These are phyloP conservation scores for Halictus ligatus DNA, from an alignment of 2,888 invertebrate genomes.

Conservation along the genomic window DNA sequence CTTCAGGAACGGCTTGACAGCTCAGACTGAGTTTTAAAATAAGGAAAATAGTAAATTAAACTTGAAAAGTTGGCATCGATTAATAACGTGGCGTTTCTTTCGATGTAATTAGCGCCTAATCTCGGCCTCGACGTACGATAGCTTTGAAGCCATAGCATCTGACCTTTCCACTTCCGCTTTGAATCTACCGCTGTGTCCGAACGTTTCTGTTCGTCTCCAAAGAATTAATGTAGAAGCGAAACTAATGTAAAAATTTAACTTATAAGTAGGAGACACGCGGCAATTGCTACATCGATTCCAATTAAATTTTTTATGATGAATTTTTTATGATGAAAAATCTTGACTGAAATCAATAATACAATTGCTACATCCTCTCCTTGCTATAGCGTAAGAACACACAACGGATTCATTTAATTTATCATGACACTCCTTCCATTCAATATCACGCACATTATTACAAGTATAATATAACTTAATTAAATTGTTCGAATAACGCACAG, in stretches of 20 bases:
- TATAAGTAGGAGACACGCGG: not conserved
- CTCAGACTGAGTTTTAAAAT: not conserved
- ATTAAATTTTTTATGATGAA: not conserved
- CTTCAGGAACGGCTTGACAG: not conserved
- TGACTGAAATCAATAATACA: not conserved
- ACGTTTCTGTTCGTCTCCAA: not conserved
- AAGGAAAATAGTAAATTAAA: not conserved
- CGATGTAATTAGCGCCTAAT: not conserved
- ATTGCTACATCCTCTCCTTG: not conserved
- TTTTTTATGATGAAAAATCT: not conserved
- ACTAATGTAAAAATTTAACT: not conserved
- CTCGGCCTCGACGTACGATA: not conserved
- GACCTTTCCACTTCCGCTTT: not conserved
- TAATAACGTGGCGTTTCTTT: not conserved
- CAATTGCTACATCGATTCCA: not conserved
- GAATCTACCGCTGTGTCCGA: not conserved
- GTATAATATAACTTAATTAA: not conserved
- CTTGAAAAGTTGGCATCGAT: not conserved
- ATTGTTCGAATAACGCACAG: not conserved
- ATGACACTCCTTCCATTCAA: not conserved
- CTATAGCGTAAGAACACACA: not conserved
- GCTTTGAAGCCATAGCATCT: not conserved
- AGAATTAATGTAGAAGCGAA: not conserved
- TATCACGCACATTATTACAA: not conserved
- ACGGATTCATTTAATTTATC: not conserved